Evolutionary conservation across 2,113 vertebrate genomes (phyloP).

Genomic region (Hippocampus comes): DNA sequence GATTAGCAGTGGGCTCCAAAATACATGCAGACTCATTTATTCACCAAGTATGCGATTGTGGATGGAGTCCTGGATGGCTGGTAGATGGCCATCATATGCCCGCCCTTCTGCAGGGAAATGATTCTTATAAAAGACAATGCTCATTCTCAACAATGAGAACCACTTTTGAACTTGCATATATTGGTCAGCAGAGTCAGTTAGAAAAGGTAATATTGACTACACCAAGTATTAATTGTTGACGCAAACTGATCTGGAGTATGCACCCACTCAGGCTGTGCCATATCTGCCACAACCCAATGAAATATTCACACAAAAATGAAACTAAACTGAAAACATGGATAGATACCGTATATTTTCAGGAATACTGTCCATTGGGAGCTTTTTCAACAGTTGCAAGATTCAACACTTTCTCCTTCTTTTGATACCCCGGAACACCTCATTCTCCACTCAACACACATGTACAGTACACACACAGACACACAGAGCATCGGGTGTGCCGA

Average conservation of each 20-base stretch:
- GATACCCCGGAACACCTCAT: background rate
- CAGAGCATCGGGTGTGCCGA: slow-evolving; percentile 28
- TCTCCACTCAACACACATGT: background rate
- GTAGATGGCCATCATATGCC: no score
- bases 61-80: no score
- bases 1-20: no score
- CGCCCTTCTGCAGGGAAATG: no score
- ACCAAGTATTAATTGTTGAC: background rate
- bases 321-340: background rate
- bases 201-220: background rate
- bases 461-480: background rate
- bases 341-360: background rate
- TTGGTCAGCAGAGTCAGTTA: background rate
- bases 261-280: background rate
- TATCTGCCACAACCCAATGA: background rate
- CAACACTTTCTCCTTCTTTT: slow-evolving; percentile 7
- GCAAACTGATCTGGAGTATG: background rate
- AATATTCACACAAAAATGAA: background rate
- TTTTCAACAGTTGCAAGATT: slow-evolving; percentile 6
- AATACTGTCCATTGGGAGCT: background rate
- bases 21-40: no score
- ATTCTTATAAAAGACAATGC: no score
- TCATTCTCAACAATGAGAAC: no score
- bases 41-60: no score
- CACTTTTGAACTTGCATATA: background rate